Percentiles rank a stretch among this genome's conserved stretches.
These are phyloP conservation scores for Parotia lawesii DNA, from an alignment of 2,113 vertebrate species.

Conservation along the genomic window DNA sequence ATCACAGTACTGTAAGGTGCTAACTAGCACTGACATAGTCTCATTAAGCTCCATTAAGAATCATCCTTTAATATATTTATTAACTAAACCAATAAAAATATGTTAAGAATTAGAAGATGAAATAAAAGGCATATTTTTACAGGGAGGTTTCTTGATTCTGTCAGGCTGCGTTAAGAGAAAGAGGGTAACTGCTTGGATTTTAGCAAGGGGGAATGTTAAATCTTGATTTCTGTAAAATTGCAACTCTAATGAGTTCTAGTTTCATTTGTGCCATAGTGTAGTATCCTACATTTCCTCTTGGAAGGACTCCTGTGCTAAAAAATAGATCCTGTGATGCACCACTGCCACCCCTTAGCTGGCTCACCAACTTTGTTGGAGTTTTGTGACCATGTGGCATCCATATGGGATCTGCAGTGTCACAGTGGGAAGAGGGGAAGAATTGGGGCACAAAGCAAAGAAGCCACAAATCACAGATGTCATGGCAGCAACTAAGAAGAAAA, in stretches of 20 bases:
- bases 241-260: background rate
- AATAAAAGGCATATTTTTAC: background rate
- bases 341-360: background rate
- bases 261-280: background rate
- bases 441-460: background rate
- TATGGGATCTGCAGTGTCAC: background rate
- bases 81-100: background rate
- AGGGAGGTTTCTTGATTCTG: background rate
- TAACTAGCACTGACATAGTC: background rate
- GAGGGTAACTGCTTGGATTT: background rate
- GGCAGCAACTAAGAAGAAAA: background rate
- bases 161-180: background rate
- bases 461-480: background rate
- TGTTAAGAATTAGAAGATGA: background rate
- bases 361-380: background rate
- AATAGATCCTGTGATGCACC: background rate
- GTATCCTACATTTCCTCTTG: background rate
- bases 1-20: background rate
- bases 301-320: background rate
- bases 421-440: background rate
- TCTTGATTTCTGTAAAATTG: background rate
- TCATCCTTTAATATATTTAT: background rate
- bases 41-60: background rate
- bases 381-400: background rate
- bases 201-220: background rate